These are phyloP conservation scores for Thamnophis sirtalis DNA, from an alignment of 2,113 vertebrate species.

Conservation along the genomic window DNA sequence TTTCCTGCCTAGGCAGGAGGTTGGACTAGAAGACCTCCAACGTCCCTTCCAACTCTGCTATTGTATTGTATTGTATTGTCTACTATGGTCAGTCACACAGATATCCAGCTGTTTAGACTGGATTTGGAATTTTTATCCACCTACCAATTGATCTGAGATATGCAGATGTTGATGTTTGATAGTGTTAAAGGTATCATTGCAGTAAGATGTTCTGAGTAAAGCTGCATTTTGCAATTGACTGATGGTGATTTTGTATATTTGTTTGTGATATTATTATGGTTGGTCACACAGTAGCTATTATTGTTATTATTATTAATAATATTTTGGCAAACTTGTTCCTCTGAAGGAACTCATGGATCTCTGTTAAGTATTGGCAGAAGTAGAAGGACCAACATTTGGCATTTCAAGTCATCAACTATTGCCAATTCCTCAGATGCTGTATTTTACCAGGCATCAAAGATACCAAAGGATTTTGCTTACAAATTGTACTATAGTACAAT, in stretches of 20 bases:
- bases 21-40: too few relatives aligned
- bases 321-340: not conserved
- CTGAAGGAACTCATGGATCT: not conserved
- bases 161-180: too few relatives aligned
- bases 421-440: not conserved
- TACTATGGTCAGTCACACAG: too few relatives aligned
- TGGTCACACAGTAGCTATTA: not conserved
- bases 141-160: too few relatives aligned
- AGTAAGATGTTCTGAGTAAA: not conserved
- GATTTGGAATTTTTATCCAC: too few relatives aligned
- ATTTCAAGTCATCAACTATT: not conserved
- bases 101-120: too few relatives aligned
- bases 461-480: not conserved
- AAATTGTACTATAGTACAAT: not conserved
- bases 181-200: not conserved
- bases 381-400: not conserved
- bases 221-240: not conserved
- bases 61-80: too few relatives aligned
- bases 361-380: not conserved
- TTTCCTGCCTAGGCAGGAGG: too few relatives aligned
- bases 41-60: too few relatives aligned
- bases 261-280: not conserved
- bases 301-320: not conserved
- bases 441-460: not conserved
- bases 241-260: not conserved